Evolutionary conservation across 2,888 invertebrate genomes (phyloP).

Genomic region (Apantesis nais): DNA sequence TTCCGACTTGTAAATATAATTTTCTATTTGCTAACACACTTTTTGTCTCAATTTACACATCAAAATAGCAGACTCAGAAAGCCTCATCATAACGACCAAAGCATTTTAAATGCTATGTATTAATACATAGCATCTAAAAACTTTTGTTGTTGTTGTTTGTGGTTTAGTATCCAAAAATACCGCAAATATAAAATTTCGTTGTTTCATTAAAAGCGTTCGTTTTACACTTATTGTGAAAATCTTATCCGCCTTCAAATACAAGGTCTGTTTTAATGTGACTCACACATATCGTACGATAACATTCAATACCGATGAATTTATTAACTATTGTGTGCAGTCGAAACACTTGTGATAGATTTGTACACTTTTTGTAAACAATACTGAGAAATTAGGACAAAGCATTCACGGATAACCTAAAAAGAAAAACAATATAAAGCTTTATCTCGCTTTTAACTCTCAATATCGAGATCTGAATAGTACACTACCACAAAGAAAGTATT

Average conservation of each 20-base stretch:
- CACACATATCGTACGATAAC: conserved; percentile 24
- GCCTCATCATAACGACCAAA: conserved; percentile 1
- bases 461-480: neutral
- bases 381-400: neutral
- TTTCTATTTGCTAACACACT: neutral
- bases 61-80: neutral
- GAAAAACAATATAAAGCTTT: neutral
- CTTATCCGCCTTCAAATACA: conserved; percentile 23
- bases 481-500: neutral
- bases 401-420: conserved; percentile 24
- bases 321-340: conserved; percentile 21
- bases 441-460: neutral
- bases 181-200: neutral
- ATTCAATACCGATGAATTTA: conserved; percentile 25
- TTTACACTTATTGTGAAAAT: neutral
- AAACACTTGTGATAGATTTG: conserved; percentile 4
- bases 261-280: conserved; percentile 34
- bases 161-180: no score
- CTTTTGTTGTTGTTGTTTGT: no score
- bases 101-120: conserved; percentile 15
- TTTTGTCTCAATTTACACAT: neutral
- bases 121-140: no score
- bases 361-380: conserved; percentile 14
- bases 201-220: neutral
- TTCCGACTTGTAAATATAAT: neutral